Conservation (phyloP, 2,888 invertebrate genomes). For the Temnothorax ravouxi region DNA sequence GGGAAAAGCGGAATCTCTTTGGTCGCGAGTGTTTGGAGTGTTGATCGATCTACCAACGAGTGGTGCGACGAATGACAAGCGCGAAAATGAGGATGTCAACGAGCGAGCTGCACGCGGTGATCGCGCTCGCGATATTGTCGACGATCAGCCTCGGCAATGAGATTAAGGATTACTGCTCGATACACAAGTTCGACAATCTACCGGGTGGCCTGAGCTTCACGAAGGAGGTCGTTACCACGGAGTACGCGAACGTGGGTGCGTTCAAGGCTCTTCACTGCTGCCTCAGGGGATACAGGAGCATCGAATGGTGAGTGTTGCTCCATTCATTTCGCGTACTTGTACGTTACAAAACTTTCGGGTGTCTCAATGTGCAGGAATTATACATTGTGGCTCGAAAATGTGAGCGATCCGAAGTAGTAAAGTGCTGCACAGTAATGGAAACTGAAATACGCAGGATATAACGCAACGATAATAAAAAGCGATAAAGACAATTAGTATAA, state of each 20-base stretch:
- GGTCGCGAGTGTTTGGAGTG: constrained; percentile 34
- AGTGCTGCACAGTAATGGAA: background rate
- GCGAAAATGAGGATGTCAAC: constrained; percentile 56
- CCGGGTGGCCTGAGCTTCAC: constrained; percentile 91
- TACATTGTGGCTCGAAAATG: background rate
- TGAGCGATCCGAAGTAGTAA: background rate
- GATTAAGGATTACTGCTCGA: constrained; percentile 88
- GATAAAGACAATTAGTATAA: background rate
- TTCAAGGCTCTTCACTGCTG: constrained; percentile 94
- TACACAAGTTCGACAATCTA: constrained; percentile 88
- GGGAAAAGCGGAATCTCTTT: background rate
- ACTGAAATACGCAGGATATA: background rate
- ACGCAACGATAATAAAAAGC: background rate
- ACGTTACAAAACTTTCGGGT: background rate
- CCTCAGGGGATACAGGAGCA: constrained; percentile 92
- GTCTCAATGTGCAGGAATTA: background rate
- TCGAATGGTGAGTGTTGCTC: constrained; percentile 90
- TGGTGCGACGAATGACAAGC: constrained; percentile 29
- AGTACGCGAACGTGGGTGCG: constrained; percentile 90
- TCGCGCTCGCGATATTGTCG: constrained; percentile 58
- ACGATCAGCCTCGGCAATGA: constrained; percentile 73
- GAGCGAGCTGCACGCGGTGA: constrained; percentile 8
- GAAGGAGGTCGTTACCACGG: constrained; percentile 90
- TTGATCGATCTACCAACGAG: background rate
- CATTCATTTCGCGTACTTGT: background rate